phyloP scores from a whole-genome alignment of 2,888 invertebrate genomes.

The Hydriomena furcata region DNA sequence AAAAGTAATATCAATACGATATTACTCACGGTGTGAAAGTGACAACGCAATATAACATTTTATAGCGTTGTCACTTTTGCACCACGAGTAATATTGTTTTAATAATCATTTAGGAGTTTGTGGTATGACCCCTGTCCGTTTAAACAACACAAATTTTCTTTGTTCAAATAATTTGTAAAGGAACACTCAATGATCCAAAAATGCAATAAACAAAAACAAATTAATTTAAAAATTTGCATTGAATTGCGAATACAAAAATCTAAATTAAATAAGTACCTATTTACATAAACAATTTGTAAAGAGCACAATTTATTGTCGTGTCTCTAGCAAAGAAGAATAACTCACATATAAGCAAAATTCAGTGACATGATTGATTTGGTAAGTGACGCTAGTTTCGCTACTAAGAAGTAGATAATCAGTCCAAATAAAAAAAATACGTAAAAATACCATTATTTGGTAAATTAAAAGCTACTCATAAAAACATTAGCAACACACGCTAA shows the following conservation, averaged over 20 bases:
- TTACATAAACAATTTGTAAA: not conserved
- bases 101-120: no score
- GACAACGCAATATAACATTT: no score
- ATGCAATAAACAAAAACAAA: no score
- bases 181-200: no score
- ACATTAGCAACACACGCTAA: conserved; percentile 27
- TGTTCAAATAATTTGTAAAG: no score
- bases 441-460: conserved; percentile 21
- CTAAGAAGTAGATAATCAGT: conserved; percentile 18
- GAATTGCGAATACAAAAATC: not conserved
- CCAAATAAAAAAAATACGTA: conserved; percentile 13
- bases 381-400: no score
- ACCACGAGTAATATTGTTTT: no score
- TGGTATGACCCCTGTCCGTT: no score
- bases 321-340: not conserved
- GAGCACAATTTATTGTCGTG: not conserved
- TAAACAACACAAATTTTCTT: no score
- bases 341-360: not conserved
- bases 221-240: conserved; percentile 9
- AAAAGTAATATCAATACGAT: no score
- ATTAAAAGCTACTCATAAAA: conserved; percentile 22
- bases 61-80: no score
- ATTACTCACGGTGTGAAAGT: no score
- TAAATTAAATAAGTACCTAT: not conserved
- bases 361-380: not conserved